Conservation (phyloP, 2,888 invertebrate species). For the Chymomyza amoena region DNA sequence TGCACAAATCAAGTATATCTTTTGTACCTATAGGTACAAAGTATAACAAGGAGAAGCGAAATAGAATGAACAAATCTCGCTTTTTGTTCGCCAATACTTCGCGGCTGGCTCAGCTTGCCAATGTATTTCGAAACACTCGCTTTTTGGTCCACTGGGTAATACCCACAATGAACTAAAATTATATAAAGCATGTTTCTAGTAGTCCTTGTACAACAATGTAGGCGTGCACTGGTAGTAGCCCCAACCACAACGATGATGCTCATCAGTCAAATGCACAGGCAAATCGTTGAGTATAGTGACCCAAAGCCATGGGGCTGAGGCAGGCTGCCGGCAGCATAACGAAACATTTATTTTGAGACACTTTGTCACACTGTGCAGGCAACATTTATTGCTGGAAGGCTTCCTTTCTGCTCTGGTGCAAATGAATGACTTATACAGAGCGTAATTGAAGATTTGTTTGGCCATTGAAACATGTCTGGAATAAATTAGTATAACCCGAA, state of each 20-base stretch:
- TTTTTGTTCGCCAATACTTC: too few relatives aligned
- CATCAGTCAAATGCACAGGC: background rate
- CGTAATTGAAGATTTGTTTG: conserved; percentile 26
- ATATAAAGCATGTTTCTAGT: background rate
- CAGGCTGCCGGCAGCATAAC: background rate
- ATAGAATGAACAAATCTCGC: too few relatives aligned
- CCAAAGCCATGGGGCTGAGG: background rate
- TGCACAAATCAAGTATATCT: too few relatives aligned
- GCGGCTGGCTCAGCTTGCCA: too few relatives aligned
- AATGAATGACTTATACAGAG: conserved; percentile 18
- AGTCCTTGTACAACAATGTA: background rate
- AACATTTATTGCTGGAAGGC: conserved; percentile 3
- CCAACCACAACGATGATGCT: background rate
- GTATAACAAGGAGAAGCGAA: too few relatives aligned
- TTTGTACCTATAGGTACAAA: too few relatives aligned
- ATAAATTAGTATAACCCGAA: conserved; percentile 15
- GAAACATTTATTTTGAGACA: background rate
- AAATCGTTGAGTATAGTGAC: background rate
- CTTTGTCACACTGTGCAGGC: background rate
- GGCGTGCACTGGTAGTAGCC: background rate
- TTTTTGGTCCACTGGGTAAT: too few relatives aligned
- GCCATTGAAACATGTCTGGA: conserved; percentile 26
- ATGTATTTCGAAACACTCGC: too few relatives aligned
- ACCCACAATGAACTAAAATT: background rate
- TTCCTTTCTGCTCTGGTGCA: conserved; percentile 3